Conservation (phyloP, 2,113 vertebrate species). For the Urocolius indicus region DNA sequence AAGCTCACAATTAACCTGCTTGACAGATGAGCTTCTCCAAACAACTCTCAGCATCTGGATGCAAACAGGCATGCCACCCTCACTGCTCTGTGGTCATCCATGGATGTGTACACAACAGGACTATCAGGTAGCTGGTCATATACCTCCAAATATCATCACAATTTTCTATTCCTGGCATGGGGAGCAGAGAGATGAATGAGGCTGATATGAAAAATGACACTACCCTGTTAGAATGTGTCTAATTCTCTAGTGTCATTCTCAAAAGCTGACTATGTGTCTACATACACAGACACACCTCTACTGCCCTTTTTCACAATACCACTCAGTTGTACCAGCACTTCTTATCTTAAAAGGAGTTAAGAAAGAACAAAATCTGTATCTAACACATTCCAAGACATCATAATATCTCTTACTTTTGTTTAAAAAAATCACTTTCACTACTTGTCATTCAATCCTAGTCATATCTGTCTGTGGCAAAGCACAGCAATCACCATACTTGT, state of each 20-base stretch:
- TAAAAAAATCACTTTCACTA: background rate
- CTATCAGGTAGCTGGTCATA: conserved; percentile 50
- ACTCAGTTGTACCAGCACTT: background rate
- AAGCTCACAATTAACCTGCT: background rate
- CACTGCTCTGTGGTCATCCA: background rate
- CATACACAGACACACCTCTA: background rate
- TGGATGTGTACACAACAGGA: conserved; percentile 43
- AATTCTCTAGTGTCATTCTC: conserved; percentile 36
- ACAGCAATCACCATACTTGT: background rate
- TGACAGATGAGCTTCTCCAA: background rate
- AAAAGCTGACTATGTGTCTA: background rate
- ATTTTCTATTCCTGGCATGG: conserved; percentile 34
- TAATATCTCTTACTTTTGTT: background rate
- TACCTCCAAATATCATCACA: conserved; percentile 31
- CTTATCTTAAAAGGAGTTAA: background rate
- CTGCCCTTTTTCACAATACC: background rate
- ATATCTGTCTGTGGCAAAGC: background rate
- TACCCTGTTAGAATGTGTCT: conserved; percentile 6
- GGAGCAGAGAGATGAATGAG: conserved; percentile 37
- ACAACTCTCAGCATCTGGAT: background rate
- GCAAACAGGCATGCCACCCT: background rate
- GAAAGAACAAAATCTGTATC: background rate
- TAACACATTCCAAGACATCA: background rate
- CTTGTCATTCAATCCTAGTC: background rate
- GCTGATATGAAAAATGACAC: conserved; percentile 61